phyloP scores from a whole-genome alignment of 1,140 invertebrate species.

The Habropoda laboriosa region DNA sequence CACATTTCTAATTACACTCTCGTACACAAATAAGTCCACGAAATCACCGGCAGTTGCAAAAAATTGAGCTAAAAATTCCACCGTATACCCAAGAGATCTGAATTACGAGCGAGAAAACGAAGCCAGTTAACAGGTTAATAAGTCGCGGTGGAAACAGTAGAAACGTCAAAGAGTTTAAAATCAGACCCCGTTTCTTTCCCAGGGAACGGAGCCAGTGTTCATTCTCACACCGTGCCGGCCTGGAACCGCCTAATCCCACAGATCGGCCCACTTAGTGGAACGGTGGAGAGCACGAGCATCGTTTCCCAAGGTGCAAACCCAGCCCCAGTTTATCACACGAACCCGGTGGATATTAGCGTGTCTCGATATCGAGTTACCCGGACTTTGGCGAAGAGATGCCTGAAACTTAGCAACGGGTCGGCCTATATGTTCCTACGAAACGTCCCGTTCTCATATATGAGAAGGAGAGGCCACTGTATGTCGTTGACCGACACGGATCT shows the following conservation, averaged over 20 bases:
- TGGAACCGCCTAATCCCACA: constrained; percentile 1
- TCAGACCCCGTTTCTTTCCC: neutral
- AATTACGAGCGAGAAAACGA: too few relatives aligned
- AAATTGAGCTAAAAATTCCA: too few relatives aligned
- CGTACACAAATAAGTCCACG: too few relatives aligned
- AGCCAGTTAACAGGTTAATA: too few relatives aligned
- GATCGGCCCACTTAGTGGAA: neutral
- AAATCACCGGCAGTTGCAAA: too few relatives aligned
- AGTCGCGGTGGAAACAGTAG: too few relatives aligned
- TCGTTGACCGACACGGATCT: constrained; percentile 16
- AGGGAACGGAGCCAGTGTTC: neutral
- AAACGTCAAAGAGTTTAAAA: too few relatives aligned
- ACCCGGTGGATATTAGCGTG: neutral
- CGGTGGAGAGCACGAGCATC: neutral
- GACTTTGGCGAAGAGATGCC: too few relatives aligned
- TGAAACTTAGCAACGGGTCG: neutral
- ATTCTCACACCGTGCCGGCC: neutral
- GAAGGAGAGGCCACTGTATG: neutral
- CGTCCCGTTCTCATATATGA: neutral
- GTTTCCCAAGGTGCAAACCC: neutral
- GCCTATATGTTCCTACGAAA: neutral
- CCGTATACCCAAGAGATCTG: too few relatives aligned
- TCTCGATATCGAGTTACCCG: neutral
- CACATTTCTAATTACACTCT: too few relatives aligned
- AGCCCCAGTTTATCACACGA: constrained; percentile 2